Conservation (phyloP, 1,140 invertebrate genomes). For the Aethina tumida region DNA sequence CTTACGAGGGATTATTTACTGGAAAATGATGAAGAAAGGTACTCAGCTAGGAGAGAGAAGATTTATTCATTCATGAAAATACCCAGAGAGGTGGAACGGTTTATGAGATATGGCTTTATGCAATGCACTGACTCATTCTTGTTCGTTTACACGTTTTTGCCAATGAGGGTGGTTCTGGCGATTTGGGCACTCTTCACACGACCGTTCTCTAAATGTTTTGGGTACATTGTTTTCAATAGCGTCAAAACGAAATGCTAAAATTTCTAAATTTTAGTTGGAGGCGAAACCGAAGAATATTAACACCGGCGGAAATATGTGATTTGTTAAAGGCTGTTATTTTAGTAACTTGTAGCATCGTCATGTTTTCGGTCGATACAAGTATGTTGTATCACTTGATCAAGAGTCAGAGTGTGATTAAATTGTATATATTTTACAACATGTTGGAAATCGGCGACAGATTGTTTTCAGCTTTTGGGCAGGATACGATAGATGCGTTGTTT, state of each 20-base stretch:
- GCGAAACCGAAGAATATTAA: conserved; percentile 40
- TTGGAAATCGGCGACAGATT: conserved; percentile 93
- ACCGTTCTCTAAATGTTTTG: conserved; percentile 59
- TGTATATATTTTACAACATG: conserved; percentile 99
- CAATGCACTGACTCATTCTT: conserved; percentile 97
- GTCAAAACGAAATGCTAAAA: not conserved
- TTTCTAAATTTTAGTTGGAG: conserved; percentile 17
- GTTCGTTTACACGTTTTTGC: conserved; percentile 96
- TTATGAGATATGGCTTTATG: conserved; percentile 94
- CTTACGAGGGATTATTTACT: conserved; percentile 83
- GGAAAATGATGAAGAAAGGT: conserved; percentile 89
- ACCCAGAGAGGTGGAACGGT: conserved; percentile 84
- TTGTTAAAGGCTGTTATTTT: conserved; percentile 87
- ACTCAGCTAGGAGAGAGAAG: conserved; percentile 86
- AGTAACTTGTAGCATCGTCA: conserved; percentile 70
- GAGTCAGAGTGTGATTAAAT: conserved; percentile 96
- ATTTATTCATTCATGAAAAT: conserved; percentile 97
- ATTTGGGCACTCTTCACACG: conserved; percentile 67
- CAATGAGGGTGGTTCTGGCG: conserved; percentile 81
- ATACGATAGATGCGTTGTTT: conserved; percentile 92
- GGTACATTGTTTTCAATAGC: conserved; percentile 39
- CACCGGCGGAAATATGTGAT: conserved; percentile 93
- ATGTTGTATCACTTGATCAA: conserved; percentile 99
- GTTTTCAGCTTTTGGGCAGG: conserved; percentile 96
- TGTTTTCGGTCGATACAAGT: conserved; percentile 91